Base-by-base conservation (phyloP, 2,113 vertebrate genomes). In the Saccopteryx bilineata region DNA sequence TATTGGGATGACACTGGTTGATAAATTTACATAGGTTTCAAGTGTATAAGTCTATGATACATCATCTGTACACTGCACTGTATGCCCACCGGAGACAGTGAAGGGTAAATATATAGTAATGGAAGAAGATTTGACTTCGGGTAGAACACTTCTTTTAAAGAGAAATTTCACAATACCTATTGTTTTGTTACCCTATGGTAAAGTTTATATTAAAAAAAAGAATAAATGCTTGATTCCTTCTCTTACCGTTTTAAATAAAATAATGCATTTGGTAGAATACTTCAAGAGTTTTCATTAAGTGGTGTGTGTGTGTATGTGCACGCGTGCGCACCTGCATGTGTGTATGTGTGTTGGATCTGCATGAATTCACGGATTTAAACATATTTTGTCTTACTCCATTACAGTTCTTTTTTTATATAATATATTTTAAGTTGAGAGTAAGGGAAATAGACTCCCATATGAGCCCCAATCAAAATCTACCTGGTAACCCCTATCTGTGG, bases 361-460 rank as follows among this genome's bases (percentile, higher is more conserved):
- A 91, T n/a, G 12, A 95, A 68, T 9, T 75, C 52, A 80, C 18
- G 12, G 79, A 75, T 81, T 85, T 75, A 86, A 93, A 85, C 18
- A 56, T 65, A 87, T 17, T 60, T 85, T 80, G 46, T 79, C 87
- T 56, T 52, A 66, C 75, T 75, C 13, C 19, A 75, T 61, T 39
- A 54, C 7, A 93, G 31, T 26, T 82, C 66, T 48, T 89, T 75
- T 75, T 31, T 65, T 94, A 39, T 94, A 39, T 39, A 39, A 39
- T 39, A 39, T 39, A 39, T 39, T 39, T 39, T 39, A 39, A 39
- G 39, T 39, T 39, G 39, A 39, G 39, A 39, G 39, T 39, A 39
- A 39, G 39, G 39, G 39, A 39, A 39, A 39, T 39, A 39, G 39
- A 39, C 39, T 39, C 39, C 39, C 39, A 39, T 3, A 39, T 39